phyloP scores from a whole-genome alignment of 2,113 vertebrate species.

The Thomomys bottae region DNA sequence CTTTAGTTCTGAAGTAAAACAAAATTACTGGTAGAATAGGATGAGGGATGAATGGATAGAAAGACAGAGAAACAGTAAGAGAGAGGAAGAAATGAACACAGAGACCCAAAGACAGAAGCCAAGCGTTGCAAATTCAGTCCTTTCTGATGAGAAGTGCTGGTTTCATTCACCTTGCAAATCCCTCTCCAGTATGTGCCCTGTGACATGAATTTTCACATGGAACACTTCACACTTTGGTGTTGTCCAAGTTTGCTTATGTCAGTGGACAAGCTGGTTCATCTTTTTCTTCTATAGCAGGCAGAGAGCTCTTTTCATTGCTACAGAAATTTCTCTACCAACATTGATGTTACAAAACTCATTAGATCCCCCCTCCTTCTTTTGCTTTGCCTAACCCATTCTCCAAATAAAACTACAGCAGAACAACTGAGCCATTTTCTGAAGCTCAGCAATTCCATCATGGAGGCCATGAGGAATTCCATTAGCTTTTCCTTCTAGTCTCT shows the following conservation, averaged over 20 bases:
- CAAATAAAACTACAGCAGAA: background rate
- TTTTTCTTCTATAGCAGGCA: background rate
- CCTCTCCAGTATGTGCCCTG: too few relatives aligned
- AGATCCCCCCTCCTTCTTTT: background rate
- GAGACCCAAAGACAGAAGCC: background rate
- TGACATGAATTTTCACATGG: background rate
- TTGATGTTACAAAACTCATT: background rate
- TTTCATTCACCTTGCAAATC: background rate
- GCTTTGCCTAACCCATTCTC: background rate
- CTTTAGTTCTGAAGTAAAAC: background rate
- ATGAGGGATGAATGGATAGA: background rate
- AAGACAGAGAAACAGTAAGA: background rate
- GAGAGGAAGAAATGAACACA: too few relatives aligned
- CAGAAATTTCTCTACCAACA: background rate
- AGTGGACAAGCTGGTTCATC: background rate
- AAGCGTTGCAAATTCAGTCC: background rate
- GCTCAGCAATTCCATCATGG: constrained; percentile 10
- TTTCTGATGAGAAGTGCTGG: background rate
- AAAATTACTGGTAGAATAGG: background rate
- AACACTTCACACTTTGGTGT: background rate
- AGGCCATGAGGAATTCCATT: background rate
- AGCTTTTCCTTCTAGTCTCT: constrained; percentile 13
- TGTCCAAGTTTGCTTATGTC: background rate
- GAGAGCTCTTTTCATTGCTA: background rate
- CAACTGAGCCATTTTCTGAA: constrained; percentile 22